Evolutionary conservation across 92 coral and sea anemone species (phyloP), one percentile per base, ranked within the genome.

Genomic region (Umimayanthus chanpuru): DNA sequence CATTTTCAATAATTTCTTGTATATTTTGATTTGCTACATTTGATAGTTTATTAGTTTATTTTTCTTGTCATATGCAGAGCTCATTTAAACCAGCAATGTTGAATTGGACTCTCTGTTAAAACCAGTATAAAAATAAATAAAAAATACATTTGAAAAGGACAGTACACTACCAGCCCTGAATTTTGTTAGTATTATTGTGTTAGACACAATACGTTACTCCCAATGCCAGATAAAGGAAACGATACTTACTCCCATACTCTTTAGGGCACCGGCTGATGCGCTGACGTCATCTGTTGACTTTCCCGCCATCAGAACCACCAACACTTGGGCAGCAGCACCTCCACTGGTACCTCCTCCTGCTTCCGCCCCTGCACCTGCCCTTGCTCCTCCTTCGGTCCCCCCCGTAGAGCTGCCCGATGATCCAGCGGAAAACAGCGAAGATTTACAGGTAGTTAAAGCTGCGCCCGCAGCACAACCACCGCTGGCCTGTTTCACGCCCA

Each of bases 221-320:
- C 16, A 2, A 20, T 39, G 7, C 40, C n/a, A 73, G 2, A 38
- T 12, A 30, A 0, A 16, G 41, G 21, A 3, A 2, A 12, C 21
- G 3, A 75, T 39, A 83, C 87, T 70, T 41, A 93, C 95, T 26
- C 92, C 91, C 79, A 87, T 92, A 76, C 73, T 88, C 82, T 90
- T 90, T 71, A 94, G 75, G 0, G 91, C 90, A 6, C 85, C 86
- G 26, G 95, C 95, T 18, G 90, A 92, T 4, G 89, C 80, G 30
- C 92, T 58, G 49, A 91, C 94, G 77, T 89, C 94, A 68, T 93
- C 98, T 1, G 98, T 87, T 3, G 98, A 94, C 44, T 91, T 91
- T 76, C 95, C 95, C 68, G 98, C 98, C 80, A 94, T 93, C 75
- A 94, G 70, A 44, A 94, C 98, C 29, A 94, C 90, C n/a, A 94